A percentile compares a stretch with the other conserved stretches of the same genome.
Evolutionary conservation across 2,888 invertebrate species (phyloP).

Genomic region (Eretmocerus hayati): DNA sequence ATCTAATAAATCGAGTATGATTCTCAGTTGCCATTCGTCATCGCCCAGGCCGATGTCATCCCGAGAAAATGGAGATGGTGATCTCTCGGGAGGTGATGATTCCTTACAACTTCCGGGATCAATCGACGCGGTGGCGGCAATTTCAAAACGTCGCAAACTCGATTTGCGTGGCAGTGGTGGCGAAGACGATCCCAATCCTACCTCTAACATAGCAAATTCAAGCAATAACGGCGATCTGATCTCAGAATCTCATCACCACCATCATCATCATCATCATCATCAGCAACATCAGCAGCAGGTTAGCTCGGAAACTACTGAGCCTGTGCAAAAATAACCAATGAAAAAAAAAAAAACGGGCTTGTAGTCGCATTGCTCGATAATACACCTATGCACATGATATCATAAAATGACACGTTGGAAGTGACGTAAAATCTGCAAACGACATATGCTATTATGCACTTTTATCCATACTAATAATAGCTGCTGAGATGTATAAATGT

Average conservation of each 20-base stretch:
- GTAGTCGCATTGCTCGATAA: background rate
- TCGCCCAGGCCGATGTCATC: conserved; percentile 8
- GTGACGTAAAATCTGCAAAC: background rate
- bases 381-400: background rate
- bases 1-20: no score
- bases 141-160: conserved; percentile 45
- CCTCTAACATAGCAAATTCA: no score
- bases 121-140: no score
- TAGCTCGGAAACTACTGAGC: conserved; percentile 42
- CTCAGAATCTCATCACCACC: no score
- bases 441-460: background rate
- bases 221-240: conserved; percentile 4
- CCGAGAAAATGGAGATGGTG: conserved; percentile 19
- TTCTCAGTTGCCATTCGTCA: no score
- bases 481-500: no score
- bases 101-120: background rate
- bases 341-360: background rate
- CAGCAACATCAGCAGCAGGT: conserved; percentile 38
- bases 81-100: conserved; percentile 33
- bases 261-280: background rate
- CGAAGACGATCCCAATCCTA: conserved; percentile 37
- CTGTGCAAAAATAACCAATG: conserved; percentile 32
- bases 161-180: conserved; percentile 44
- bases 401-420: background rate
- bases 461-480: background rate